Conservation (phyloP, 2,113 vertebrate species). For the Psophia crepitans region DNA sequence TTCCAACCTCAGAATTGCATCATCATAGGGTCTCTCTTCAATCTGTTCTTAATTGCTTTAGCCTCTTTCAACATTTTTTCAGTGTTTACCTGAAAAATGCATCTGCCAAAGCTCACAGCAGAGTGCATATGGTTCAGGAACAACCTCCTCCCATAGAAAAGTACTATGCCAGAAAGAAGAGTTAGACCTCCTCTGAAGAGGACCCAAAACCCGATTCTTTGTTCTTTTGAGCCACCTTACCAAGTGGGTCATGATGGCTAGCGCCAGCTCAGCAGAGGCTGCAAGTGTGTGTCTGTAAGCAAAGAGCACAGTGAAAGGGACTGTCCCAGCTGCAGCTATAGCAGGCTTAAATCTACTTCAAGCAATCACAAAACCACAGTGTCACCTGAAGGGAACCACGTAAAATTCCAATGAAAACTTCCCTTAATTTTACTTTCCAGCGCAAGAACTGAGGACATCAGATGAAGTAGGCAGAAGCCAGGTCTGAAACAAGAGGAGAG, state of each 20-base stretch:
- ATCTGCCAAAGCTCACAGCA: neutral
- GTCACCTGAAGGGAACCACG: neutral
- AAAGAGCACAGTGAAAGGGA: neutral
- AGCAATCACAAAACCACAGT: neutral
- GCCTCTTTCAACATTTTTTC: neutral
- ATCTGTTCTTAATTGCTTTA: neutral
- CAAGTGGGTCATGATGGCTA: neutral
- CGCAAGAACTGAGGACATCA: neutral
- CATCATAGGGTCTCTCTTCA: neutral
- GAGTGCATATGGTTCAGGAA: neutral
- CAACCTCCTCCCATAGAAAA: neutral
- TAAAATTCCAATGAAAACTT: neutral
- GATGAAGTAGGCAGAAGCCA: neutral
- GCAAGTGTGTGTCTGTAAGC: neutral
- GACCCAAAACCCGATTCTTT: neutral
- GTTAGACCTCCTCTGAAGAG: neutral
- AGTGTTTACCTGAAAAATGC: neutral
- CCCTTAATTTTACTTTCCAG: neutral
- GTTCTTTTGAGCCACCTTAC: neutral
- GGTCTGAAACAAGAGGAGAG: neutral
- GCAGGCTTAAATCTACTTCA: neutral
- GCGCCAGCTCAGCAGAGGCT: neutral
- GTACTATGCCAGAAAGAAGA: neutral
- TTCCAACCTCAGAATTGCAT: neutral
- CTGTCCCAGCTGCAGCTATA: neutral